Evolutionary conservation across 35 echinoderm and acorn worm genomes (phyloP).

Genomic region (Apostichopus japonicus): DNA sequence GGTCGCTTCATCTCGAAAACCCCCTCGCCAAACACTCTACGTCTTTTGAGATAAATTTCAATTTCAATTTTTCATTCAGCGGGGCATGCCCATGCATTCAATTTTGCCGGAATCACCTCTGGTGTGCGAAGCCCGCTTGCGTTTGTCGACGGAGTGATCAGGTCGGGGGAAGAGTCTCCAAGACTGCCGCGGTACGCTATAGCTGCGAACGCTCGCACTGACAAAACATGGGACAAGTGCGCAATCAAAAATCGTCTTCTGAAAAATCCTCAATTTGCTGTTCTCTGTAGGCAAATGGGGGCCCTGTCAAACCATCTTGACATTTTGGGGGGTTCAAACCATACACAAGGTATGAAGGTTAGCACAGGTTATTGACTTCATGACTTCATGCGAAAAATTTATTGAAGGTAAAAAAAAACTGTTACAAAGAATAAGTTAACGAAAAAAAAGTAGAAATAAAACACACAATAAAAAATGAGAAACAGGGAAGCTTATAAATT

Average conservation of each 20-base stretch:
- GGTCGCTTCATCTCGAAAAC: not conserved
- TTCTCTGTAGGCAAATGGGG: slow-evolving; percentile 36
- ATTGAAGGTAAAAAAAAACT: slow-evolving; percentile 3
- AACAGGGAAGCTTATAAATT: not conserved
- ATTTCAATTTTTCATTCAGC: slow-evolving; percentile 25
- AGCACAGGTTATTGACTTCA: slow-evolving; percentile 40
- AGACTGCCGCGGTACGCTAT: not conserved
- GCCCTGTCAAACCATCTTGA: slow-evolving; percentile 4
- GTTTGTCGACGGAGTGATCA: not conserved
- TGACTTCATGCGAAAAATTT: slow-evolving; percentile 16
- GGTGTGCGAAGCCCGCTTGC: not conserved
- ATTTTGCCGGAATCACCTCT: slow-evolving; percentile 35
- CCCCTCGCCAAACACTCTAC: slow-evolving; percentile 22
- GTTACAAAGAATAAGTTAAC: not conserved
- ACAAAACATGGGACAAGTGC: not conserved
- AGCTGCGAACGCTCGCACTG: not conserved
- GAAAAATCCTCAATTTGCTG: slow-evolving; percentile 35
- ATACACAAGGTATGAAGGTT: slow-evolving; percentile 36
- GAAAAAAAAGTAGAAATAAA: not conserved
- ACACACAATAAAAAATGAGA: not conserved
- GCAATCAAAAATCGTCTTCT: slow-evolving; percentile 31
- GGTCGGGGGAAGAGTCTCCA: not conserved
- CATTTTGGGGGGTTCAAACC: slow-evolving; percentile 30
- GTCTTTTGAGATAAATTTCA: not conserved
- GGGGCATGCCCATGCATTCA: slow-evolving; percentile 26